Evolutionary conservation across 2,888 invertebrate genomes (phyloP).

Genomic region (Drosophila ochracea): DNA sequence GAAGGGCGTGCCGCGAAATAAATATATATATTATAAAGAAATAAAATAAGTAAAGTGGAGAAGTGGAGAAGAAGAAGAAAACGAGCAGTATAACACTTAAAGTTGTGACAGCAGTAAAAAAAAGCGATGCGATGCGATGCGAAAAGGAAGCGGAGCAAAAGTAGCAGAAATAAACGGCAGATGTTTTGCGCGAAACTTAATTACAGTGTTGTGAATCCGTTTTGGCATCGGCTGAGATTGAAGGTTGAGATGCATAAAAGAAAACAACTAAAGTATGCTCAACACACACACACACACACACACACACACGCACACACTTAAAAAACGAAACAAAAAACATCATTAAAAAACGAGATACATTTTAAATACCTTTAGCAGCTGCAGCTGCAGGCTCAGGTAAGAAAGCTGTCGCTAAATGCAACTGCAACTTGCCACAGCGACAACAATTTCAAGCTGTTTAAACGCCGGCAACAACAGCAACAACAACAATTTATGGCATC

Average conservation of each 20-base stretch:
- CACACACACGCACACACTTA: not conserved
- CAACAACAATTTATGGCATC: constrained; percentile 71
- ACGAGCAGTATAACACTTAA: constrained; percentile 56
- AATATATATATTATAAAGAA: constrained; percentile 24
- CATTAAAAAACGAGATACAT: constrained; percentile 22
- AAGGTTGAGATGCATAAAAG: constrained; percentile 53
- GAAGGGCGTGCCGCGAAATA: constrained; percentile 70
- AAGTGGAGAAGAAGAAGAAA: not conserved
- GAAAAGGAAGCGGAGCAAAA: constrained; percentile 17
- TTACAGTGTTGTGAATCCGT: constrained; percentile 65
- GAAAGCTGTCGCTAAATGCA: constrained; percentile 48
- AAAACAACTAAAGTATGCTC: constrained; percentile 23
- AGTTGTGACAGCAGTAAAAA: constrained; percentile 50
- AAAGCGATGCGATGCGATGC: not conserved
- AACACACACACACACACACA: constrained; percentile 6
- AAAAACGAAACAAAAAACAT: not conserved
- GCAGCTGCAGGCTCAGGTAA: constrained; percentile 54
- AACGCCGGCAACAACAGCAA: constrained; percentile 50
- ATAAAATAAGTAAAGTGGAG: not conserved
- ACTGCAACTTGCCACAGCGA: constrained; percentile 47
- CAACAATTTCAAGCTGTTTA: constrained; percentile 53
- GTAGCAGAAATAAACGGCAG: constrained; percentile 56
- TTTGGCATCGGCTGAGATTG: constrained; percentile 67
- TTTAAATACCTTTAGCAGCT: constrained; percentile 54
- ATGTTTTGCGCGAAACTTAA: constrained; percentile 77